Evolutionary conservation across 2,113 vertebrate species (phyloP).

Genomic region (Urocitellus parryii): DNA sequence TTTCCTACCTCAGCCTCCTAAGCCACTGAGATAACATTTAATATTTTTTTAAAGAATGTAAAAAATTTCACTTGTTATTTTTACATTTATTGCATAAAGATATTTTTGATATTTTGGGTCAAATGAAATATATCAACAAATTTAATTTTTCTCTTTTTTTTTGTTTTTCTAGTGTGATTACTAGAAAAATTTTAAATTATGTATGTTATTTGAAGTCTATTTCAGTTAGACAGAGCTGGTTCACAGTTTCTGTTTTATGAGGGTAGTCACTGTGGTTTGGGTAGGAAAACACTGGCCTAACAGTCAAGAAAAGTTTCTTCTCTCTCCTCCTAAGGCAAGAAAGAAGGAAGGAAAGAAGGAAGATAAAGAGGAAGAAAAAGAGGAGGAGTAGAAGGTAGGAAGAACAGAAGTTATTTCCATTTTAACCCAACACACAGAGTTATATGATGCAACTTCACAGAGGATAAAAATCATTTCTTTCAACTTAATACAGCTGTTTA

Average conservation of each 20-base stretch:
- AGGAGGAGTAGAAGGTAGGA: neutral
- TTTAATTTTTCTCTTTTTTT: neutral
- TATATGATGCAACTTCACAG: neutral
- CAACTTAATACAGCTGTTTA: neutral
- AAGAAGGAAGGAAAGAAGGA: neutral
- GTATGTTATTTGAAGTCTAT: neutral
- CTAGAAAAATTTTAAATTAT: neutral
- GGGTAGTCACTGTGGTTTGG: neutral
- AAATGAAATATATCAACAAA: slow-evolving; percentile 33
- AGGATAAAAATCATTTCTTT: slow-evolving; percentile 13
- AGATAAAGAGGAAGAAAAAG: neutral
- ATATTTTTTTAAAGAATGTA: neutral
- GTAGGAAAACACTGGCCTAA: neutral
- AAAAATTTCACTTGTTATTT: neutral
- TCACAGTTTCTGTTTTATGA: slow-evolving; percentile 41
- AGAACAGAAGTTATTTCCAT: neutral
- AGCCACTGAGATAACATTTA: too few relatives aligned
- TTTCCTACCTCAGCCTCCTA: too few relatives aligned
- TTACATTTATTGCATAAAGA: neutral
- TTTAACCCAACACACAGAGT: neutral
- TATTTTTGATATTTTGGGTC: neutral
- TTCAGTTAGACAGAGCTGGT: neutral
- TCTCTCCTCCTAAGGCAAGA: neutral
- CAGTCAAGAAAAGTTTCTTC: neutral
- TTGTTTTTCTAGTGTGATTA: slow-evolving; percentile 15